Conservation (phyloP, 1,140 invertebrate genomes). For the Hylyphantes graminicola region DNA sequence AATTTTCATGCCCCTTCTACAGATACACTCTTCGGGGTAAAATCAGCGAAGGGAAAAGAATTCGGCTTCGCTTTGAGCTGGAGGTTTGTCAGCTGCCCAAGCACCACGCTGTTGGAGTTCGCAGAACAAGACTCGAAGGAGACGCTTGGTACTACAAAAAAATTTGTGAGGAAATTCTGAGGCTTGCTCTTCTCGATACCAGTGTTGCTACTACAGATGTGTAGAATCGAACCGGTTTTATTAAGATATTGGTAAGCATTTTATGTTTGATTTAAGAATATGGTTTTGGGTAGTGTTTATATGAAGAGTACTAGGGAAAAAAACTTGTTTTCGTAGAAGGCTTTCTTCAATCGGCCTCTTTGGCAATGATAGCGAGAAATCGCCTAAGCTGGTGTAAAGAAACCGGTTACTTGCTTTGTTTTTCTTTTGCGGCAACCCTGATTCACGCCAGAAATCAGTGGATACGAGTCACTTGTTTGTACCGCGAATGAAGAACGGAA, state of each 20-base stretch:
- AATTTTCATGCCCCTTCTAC: neutral
- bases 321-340: too few species aligned
- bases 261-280: neutral
- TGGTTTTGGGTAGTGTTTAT: too few species aligned
- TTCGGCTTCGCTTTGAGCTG: conserved; percentile 78
- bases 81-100: conserved; percentile 77
- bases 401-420: too few species aligned
- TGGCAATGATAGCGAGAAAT: too few species aligned
- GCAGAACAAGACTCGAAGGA: conserved; percentile 82
- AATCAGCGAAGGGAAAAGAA: conserved; percentile 69
- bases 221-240: neutral
- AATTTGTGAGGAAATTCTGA: conserved; percentile 85
- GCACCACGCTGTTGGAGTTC: conserved; percentile 75
- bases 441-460: too few species aligned
- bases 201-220: conserved; percentile 34
- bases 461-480: too few species aligned
- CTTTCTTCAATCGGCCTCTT: too few species aligned
- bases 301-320: too few species aligned
- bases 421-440: too few species aligned
- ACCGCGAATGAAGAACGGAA: too few species aligned
- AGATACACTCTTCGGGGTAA: conserved; percentile 77
- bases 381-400: too few species aligned
- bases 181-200: conserved; percentile 68
- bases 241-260: neutral
- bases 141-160: conserved; percentile 88